Evolutionary conservation across 2,113 vertebrate species (phyloP), one percentile per base, ranked within the genome.

Genomic region (Centropus unirufus): DNA sequence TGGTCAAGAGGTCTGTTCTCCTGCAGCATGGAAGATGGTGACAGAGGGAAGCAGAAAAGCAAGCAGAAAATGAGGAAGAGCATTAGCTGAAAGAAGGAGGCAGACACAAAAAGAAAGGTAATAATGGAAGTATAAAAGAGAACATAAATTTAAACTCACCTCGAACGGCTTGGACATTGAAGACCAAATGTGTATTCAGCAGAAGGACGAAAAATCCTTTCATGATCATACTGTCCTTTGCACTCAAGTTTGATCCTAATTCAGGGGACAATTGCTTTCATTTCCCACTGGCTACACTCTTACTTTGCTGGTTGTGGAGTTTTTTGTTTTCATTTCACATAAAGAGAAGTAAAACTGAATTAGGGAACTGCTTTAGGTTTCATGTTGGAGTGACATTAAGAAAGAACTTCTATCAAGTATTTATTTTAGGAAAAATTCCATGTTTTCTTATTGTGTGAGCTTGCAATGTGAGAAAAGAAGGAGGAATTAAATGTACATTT

Each of bases 261-360:
- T 73, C 49, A 90, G 49, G 58, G 70, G 42, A 72, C 11, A 74
- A 40, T 21, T 22, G 14, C 42, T 88, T 88, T 73, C 40, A 30
- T 40, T 89, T 47, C 12, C 26, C 7, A 9, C 24, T 59, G 13
- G 19, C 20, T 47, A 23, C 18, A 77, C 12, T 73, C 51, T 73
- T 63, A 8, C 32, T 55, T 42, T 86, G 21, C 51, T 74, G 42
- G 23, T 29, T n/a, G 24, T 26, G 23, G 19, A 66, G 27, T 29
- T 94, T 40, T 72, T 91, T 54, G 52, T 59, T 82, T 93, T 86
- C 26, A 8, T 76, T 91, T 83, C 74, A 59, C 51, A 20, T 11
- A 95, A 95, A 89, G 54, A 66, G 95, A 97, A 97, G 89, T 90
- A 94, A 95, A 96, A 97, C 86, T 63, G 36, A 87, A 64, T 83